Evolutionary conservation across 1,140 invertebrate species (phyloP), one percentile per base, ranked within the genome.

Genomic region (Muscidifurax raptorellus): DNA sequence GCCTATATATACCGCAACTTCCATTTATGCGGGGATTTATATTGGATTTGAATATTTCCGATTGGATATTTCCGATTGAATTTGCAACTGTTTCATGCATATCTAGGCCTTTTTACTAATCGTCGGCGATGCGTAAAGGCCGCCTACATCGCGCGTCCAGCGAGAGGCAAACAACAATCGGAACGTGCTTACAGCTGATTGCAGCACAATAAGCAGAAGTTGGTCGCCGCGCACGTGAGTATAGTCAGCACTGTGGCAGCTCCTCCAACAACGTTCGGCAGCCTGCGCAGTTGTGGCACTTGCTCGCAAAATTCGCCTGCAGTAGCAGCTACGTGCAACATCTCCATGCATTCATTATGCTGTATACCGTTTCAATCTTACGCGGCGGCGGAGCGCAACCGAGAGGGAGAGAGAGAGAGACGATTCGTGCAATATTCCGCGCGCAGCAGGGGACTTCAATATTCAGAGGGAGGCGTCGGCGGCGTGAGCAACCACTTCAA

Each of bases 21-120:
- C 52, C 80, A 82, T 66, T 75, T 82, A 75, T 82, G 76, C 52
- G 28, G 36, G 3, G 74, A 74, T 69, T 80, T 18, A 22, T n/a
- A n/a, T n/a, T n/a, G n/a, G n/a, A n/a, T n/a, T n/a, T n/a, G n/a
- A n/a, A n/a, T n/a, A n/a, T n/a, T n/a, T n/a, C n/a, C n/a, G n/a
- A n/a, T n/a, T n/a, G n/a, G n/a, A n/a, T n/a, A n/a, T n/a, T n/a
- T n/a, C n/a, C n/a, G n/a, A n/a, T n/a, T n/a, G n/a, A n/a, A n/a
- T n/a, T n/a, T n/a, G n/a, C n/a, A n/a, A n/a, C n/a, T n/a, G n/a
- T n/a, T n/a, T n/a, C n/a, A n/a, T n/a, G n/a, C n/a, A n/a, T n/a
- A n/a, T n/a, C n/a, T n/a, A n/a, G n/a, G n/a, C 12, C 12, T 47
- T 47, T 59, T 59, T 59, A 59, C 7, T 7, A 59, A 59, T 18